Conservation (phyloP, 2,113 vertebrate species). For the Cryptotis parvus region DNA sequence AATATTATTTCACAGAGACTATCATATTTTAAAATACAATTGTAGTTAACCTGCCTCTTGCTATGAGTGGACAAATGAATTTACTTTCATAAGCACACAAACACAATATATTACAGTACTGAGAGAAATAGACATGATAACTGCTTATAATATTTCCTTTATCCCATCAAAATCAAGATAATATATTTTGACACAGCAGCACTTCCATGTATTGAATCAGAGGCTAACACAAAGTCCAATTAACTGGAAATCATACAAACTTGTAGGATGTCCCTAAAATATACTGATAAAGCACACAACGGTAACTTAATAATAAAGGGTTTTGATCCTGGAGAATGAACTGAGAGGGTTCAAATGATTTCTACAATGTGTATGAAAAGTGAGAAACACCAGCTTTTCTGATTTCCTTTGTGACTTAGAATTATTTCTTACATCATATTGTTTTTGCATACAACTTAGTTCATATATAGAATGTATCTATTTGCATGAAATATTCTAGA, state of each 20-base stretch:
- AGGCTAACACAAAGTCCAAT: background rate
- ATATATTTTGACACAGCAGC: background rate
- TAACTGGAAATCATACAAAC: background rate
- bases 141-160: background rate
- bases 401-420: constrained; percentile 11
- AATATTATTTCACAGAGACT: too few relatives aligned
- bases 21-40: background rate
- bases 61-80: background rate
- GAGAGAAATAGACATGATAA: background rate
- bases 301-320: background rate
- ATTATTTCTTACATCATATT: background rate
- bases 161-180: background rate
- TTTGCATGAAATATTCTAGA: background rate
- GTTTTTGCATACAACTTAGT: background rate
- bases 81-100: background rate
- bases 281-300: background rate
- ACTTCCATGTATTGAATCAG: constrained; percentile 3
- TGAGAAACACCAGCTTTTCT: background rate
- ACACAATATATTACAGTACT: background rate
- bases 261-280: background rate
- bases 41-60: background rate
- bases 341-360: background rate
- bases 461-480: background rate
- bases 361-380: background rate
- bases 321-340: background rate